These are phyloP conservation scores for Drosophila infuscata DNA, from an alignment of 2,888 invertebrate species.

Conservation along the genomic window DNA sequence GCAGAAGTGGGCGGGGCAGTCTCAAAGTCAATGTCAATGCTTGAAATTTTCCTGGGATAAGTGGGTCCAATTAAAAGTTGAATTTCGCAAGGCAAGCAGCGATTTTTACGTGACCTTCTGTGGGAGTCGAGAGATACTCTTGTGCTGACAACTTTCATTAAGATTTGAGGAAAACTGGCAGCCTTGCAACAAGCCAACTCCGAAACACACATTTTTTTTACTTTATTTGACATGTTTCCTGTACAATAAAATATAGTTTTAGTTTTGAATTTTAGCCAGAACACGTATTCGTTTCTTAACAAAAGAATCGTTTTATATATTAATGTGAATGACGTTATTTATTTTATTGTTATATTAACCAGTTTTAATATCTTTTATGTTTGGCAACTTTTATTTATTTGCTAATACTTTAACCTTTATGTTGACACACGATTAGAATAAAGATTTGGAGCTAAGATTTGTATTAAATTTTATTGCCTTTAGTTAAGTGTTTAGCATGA, in stretches of 20 bases:
- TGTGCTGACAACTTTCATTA: conserved; percentile 33
- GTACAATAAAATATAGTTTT: conserved; percentile 20
- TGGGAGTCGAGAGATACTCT: neutral
- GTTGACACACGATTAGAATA: neutral
- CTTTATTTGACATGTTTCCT: conserved; percentile 51
- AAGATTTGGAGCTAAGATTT: neutral
- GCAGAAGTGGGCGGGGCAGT: conserved; percentile 8
- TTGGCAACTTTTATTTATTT: conserved; percentile 5
- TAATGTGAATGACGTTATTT: conserved; percentile 24
- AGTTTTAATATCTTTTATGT: conserved; percentile 18
- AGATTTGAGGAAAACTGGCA: conserved; percentile 12
- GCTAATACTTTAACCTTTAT: conserved; percentile 1
- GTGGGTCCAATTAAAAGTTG: conserved; percentile 40
- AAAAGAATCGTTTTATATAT: conserved; percentile 56
- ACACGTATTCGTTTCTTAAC: conserved; percentile 28
- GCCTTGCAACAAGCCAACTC: neutral
- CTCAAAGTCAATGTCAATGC: conserved; percentile 56
- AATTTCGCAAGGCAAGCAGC: conserved; percentile 23
- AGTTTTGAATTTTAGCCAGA: conserved; percentile 2
- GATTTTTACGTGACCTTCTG: conserved; percentile 30
- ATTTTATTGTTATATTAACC: conserved; percentile 20
- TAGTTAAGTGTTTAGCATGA: neutral
- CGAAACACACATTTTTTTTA: neutral
- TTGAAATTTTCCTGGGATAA: conserved; percentile 16
- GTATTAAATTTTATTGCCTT: neutral